phyloP scores from a whole-genome alignment of 1,140 invertebrate genomes.

The Megalonaias nervosa region DNA sequence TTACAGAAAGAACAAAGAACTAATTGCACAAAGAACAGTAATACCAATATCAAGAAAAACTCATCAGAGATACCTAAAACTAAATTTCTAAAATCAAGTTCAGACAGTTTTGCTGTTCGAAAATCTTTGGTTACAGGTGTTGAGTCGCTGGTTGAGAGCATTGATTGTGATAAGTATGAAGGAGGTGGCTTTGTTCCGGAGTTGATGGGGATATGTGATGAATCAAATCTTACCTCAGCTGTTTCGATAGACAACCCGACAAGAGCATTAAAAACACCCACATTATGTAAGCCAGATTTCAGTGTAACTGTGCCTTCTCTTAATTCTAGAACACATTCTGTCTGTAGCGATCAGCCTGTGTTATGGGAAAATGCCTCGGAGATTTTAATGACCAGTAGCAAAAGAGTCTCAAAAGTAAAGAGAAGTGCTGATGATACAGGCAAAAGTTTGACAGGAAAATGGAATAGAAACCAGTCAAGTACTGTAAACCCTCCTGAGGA shows the following conservation, averaged over 20 bases:
- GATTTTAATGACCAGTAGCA: conserved; percentile 25
- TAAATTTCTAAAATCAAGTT: not conserved
- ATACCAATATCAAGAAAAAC: not conserved
- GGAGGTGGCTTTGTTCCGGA: conserved; percentile 9
- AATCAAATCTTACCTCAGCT: not conserved
- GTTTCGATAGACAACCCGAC: not conserved
- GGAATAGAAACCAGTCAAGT: not conserved
- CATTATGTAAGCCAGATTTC: not conserved
- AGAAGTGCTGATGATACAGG: not conserved
- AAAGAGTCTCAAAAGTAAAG: not conserved
- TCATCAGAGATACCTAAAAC: not conserved
- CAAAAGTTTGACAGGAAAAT: not conserved
- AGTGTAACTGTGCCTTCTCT: not conserved
- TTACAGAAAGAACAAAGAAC: not conserved
- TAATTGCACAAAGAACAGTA: not conserved
- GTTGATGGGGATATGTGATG: conserved; percentile 1
- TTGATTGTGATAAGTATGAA: not conserved
- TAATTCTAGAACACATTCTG: not conserved
- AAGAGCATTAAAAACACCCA: not conserved
- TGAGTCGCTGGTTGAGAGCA: conserved; percentile 11
- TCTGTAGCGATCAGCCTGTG: not conserved
- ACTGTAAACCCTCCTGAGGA: not conserved
- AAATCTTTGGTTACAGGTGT: conserved; percentile 7
- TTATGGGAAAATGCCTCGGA: conserved; percentile 23
- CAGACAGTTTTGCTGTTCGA: not conserved